Conservation (phyloP, 2,113 vertebrate genomes). For the Salminus brasiliensis region DNA sequence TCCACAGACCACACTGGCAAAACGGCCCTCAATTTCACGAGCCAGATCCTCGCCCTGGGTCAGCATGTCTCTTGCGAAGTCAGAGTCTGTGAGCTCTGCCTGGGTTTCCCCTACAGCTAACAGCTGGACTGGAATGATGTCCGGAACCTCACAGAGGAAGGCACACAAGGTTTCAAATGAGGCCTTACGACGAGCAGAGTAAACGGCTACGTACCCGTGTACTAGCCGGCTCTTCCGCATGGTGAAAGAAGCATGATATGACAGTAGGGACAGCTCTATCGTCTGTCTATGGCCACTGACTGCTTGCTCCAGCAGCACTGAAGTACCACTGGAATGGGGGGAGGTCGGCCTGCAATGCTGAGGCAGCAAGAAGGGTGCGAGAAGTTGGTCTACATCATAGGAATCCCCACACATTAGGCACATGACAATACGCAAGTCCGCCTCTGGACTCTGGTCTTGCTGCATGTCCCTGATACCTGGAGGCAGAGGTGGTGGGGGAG, state of each 20-base stretch:
- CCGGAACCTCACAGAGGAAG: conserved; percentile 94
- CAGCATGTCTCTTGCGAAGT: conserved; percentile 86
- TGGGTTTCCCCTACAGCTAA: conserved; percentile 86
- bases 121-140: conserved; percentile 92
- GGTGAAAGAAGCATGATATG: conserved; percentile 92
- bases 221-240: conserved; percentile 89
- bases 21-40: conserved; percentile 91
- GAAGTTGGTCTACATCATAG: conserved; percentile 84
- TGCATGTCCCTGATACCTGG: conserved; percentile 81
- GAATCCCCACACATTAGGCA: conserved; percentile 95
- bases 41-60: conserved; percentile 93
- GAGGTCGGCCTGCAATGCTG: conserved; percentile 84
- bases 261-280: conserved; percentile 88
- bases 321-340: conserved; percentile 72
- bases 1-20: conserved; percentile 81
- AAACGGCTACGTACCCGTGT: conserved; percentile 92
- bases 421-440: conserved; percentile 89
- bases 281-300: conserved; percentile 82
- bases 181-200: conserved; percentile 85
- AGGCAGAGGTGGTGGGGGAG: conserved; percentile 77
- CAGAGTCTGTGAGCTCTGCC: conserved; percentile 81
- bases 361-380: conserved; percentile 86
- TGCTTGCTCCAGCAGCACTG: conserved; percentile 85
- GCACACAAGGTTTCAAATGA: conserved; percentile 93
- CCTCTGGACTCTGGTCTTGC: conserved; percentile 79